Base-by-base conservation (phyloP, 1,140 invertebrate species). In the Odontomachus brunneus region DNA sequence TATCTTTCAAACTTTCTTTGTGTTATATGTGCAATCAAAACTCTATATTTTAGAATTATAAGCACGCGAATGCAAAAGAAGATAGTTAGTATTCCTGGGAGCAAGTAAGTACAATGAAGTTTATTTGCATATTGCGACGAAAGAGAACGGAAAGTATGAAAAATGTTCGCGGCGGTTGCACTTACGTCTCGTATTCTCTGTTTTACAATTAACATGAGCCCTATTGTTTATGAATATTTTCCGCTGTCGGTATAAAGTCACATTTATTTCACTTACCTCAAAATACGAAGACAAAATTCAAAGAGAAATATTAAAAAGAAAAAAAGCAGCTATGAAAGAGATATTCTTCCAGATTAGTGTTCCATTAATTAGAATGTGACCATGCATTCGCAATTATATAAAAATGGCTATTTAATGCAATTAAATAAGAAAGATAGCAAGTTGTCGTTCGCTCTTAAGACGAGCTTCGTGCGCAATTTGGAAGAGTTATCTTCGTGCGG, bases 61-160 rank as follows among this genome's bases (percentile, higher is more conserved):
- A 69, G 11, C 12, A 78, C 29, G 17, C 17, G 38, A 78, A 78
- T 78, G 63, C 63, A 78, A 26, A 17, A 26, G 3, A 44, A 26
- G 51, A 55, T 3, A n/a, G 24, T 38, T 3, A 17, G 24, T 44
- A 78, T 69, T 67, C n/a, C 12, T 78, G 49, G 55, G 48, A 78
- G 7, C 26, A 78, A 78, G 7, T 44, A 69, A 78, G 14, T 53
- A 24, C n/a, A 51, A 57, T 55, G 22, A 78, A 55, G 33, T 78
- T 53, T 78, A 65, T 67, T 69, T 78, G 63, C 63, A 69, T 69
- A 15, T 44, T 44, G 19, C 49, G 57, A 57, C 67, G 49, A 53
- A 78, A 53, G 2, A 38, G 2, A 38, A 78, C 33, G 63, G 14
- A 55, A 49, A 57, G 9, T 69, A 19, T 67, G 73, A 75, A 65